Base-by-base conservation (phyloP, 2,113 vertebrate species). In the Psittacula cyanocephala region DNA sequence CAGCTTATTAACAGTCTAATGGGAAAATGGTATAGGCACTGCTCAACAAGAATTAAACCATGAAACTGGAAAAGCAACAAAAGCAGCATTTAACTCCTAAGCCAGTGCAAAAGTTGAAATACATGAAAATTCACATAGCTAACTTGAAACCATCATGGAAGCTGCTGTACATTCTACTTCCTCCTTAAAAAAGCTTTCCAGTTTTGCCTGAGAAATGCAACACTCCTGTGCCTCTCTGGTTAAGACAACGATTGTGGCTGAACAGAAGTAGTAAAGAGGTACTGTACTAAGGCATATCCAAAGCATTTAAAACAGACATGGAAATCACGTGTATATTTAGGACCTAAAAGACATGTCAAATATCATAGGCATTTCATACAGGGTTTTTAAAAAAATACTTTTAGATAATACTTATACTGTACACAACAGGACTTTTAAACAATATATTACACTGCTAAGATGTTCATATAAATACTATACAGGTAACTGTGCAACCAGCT, bases 401-500 rank as follows among this genome's bases (percentile, higher is more conserved):
- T 97, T 92, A 96, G 97, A 97, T 97, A 97, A 97, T 97, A 97
- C 97, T 98, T 97, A 97, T 63, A 97, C 96, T 90, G 93, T 97
- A 97, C 95, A 98, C 90, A 91, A 94, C 89, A 88, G 90, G 79
- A 96, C 86, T 97, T 95, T 96, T 92, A 89, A 95, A 97, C 97
- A 97, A 97, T 98, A 97, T 95, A 97, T 97, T 98, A 98, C 98
- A 98, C 93, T 86, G 97, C 97, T 98, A 97, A 97, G 97, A 97
- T 94, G 95, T 96, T 94, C 79, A 95, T 98, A 98, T 98, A 98
- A 98, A 98, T 98, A 98, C 98, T 98, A 96, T 98, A 98, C 97
- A 98, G 96, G 93, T 91, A 94, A 89, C 70, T 7, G 87, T 92
- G 65, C 93, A 97, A 95, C 93, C 85, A 95, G 87, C 93, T 95